Percentiles rank a stretch among this genome's conserved stretches.
These are phyloP conservation scores for Pseudopipra pipra DNA, from an alignment of 2,113 vertebrate genomes.

Conservation along the genomic window DNA sequence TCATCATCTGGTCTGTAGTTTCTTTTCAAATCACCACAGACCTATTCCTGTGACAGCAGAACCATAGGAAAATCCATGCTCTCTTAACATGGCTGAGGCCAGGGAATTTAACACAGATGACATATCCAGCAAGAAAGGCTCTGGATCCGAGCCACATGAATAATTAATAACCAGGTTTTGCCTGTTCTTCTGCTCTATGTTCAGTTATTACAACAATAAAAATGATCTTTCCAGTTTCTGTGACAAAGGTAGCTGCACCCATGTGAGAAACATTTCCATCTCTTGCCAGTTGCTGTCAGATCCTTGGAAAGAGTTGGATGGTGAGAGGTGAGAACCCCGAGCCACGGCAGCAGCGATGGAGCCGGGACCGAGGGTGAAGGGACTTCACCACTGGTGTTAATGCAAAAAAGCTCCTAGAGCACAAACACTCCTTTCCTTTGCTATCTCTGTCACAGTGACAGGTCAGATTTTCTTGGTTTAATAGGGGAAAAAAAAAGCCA, in stretches of 20 bases:
- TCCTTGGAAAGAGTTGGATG: not conserved
- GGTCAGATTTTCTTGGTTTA: not conserved
- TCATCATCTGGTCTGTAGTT: not conserved
- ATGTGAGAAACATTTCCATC: fast-evolving
- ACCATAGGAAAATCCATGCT: not conserved
- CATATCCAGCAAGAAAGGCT: not conserved
- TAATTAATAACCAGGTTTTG: not conserved
- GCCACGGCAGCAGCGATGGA: fast-evolving
- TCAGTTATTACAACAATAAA: not conserved
- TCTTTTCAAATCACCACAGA: not conserved
- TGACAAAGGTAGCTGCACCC: not conserved
- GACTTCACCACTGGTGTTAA: no score
- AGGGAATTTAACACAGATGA: not conserved
- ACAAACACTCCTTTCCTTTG: not conserved
- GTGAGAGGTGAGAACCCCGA: not conserved
- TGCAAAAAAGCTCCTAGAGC: not conserved
- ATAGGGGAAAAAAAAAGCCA: fast-evolving
- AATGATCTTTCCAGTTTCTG: not conserved
- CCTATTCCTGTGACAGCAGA: not conserved
- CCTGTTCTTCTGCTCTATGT: not conserved
- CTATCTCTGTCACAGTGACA: fast-evolving
- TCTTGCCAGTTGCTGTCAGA: not conserved
- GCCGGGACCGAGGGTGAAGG: not conserved
- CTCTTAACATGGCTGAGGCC: fast-evolving
- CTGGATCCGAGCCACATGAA: not conserved